Base-by-base conservation (phyloP, 2,888 invertebrate genomes). In the Listrodromus nycthemerus region DNA sequence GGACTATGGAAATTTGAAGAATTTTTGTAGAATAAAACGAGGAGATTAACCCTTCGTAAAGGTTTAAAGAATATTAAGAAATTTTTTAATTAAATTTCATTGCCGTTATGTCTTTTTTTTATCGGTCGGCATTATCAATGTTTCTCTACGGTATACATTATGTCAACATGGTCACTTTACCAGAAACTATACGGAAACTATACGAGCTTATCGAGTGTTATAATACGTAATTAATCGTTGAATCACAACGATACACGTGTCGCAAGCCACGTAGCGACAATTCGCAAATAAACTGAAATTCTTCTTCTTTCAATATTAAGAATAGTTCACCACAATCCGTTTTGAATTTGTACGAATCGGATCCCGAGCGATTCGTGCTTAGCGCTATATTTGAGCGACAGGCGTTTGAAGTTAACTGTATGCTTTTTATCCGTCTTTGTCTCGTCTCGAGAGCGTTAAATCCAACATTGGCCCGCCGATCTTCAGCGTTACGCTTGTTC, bases 261-360 rank as follows among this genome's bases (percentile, higher is more conserved):
- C 41, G n/a, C 37, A 41, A 21, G 27, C 63, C 76, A 70, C 81
- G 70, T 81, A 76, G 81, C 81, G 76, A 81, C 81, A 27, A 76
- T 65, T 76, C n/a, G n/a, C 52, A 24, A 37, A 63, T 70, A 37
- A 13, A 24, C 48, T 10, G 37, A 41, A 27, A 30, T 45, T 69
- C 69, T 70, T 13, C 52, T 65, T 81, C 27, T 81, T 69, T 41
- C 80, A 81, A 81, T 81, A 76, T 81, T 75, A 67, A 75, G 30
- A 52, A 52, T 81, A 70, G 75, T 65, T n/a, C 27, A 67, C 41
- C 41, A 16, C 16, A 27, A 41, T 16, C 7, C 16, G 8, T 48
- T 66, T 21, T n/a, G 16, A 27, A 21, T 37, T 52, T 19, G 52
- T 55, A 6, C 8, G 71, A 65, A n/a, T 30, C n/a, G 8, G 21